Evolutionary conservation across 2,888 invertebrate species (phyloP).

Genomic region (Limnephilus lunatus): DNA sequence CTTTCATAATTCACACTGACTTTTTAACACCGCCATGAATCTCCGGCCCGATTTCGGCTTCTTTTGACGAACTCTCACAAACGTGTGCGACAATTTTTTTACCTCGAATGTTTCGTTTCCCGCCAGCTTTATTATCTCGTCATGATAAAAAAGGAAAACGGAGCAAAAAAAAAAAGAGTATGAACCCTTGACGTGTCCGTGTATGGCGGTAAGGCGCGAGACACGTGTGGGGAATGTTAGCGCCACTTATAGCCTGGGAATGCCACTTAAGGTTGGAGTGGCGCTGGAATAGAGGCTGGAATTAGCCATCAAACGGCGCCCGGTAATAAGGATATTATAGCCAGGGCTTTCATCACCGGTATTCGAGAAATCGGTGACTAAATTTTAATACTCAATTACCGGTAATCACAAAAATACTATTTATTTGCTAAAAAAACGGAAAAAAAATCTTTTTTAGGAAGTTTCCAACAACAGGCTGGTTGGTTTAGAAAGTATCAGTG

Average conservation of each 20-base stretch:
- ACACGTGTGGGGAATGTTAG: conserved; percentile 15
- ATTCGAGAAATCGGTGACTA: neutral
- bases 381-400: neutral
- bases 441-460: no score
- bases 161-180: neutral
- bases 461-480: no score
- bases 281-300: neutral
- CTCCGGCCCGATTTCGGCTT: neutral
- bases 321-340: neutral
- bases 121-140: neutral
- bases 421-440: no score
- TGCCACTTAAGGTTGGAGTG: conserved; percentile 1
- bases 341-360: neutral
- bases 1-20: neutral
- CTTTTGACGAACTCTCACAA: neutral
- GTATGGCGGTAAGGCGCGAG: neutral
- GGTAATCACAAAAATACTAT: neutral
- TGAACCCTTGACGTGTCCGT: neutral
- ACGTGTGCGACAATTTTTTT: neutral
- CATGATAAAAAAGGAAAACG: neutral
- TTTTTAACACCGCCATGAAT: neutral
- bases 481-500: no score
- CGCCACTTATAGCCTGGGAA: conserved; percentile 31
- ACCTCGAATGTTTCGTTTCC: neutral
- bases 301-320: neutral